Evolutionary conservation across 2,113 vertebrate species (phyloP), one percentile per base, ranked within the genome.

Genomic region (Passer domesticus): DNA sequence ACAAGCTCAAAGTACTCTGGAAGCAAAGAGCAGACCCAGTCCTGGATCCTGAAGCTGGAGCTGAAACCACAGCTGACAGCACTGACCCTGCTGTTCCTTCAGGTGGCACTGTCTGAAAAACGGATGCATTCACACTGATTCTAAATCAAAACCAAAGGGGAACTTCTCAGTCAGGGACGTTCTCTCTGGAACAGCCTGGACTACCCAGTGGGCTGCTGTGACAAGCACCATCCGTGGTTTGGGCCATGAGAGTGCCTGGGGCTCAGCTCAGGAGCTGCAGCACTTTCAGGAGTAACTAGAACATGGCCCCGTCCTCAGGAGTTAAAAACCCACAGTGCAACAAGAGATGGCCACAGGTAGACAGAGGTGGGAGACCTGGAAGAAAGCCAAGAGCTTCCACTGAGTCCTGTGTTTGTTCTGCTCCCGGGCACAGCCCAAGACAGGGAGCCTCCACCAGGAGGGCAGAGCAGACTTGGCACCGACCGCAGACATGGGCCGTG

Each of bases 41-140:
- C 80, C 90, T 81, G 87, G 68, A 94, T 83, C 87, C 88, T 13
- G 9, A n/a, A 81, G 79, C 46, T 72, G 22, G 58, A 95, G 83
- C 53, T 60, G 9, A 16, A 92, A 90, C 95, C 30, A 1, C 69
- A 94, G 87, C 74, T 21, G 35, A 91, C 78, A 95, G 92, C 92
- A 96, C 69, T 94, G 95, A 96, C 93, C 95, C 87, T 87, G 87
- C 89, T 94, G 94, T 90, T 97, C 96, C 95, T 97, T 96, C 96
- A 97, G 95, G 94, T 97, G 96, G 96, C 97, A 96, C 60, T 96
- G 94, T 93, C 95, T 94, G 93, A 96, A 94, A 96, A 96, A 95
- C 52, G 79, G 96, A 95, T 92, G 91, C 89, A 22, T 94, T 96
- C 95, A 76, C 47, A 8, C 93, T 95, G 79, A 92, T 92, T 88